Conservation (phyloP, 2,888 invertebrate genomes). For the Nineta flava region DNA sequence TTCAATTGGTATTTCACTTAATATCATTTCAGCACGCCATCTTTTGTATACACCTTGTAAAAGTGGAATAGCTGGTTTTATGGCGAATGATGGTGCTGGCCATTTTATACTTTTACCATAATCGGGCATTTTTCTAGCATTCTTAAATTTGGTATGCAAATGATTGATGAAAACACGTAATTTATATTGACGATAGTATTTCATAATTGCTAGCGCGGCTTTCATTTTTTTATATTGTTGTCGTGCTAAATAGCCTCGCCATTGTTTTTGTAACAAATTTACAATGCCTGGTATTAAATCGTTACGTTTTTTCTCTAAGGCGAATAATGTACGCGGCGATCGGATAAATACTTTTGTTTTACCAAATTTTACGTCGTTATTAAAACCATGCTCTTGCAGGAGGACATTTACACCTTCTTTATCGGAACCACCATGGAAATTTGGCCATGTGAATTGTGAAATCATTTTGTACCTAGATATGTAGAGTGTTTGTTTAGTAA, state of each 20-base stretch:
- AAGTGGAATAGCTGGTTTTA: slow-evolving; percentile 38
- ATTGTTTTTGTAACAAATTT: slow-evolving; percentile 86
- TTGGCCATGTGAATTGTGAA: slow-evolving; percentile 92
- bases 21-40: slow-evolving; percentile 79
- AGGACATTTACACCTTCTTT: slow-evolving; percentile 75
- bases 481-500: too few relatives aligned
- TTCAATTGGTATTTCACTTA: slow-evolving; percentile 59
- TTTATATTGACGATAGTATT: slow-evolving; percentile 66
- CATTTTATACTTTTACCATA: slow-evolving; percentile 65
- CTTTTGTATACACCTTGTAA: slow-evolving; percentile 49
- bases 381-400: slow-evolving; percentile 60
- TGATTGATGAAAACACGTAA: slow-evolving; percentile 51
- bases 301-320: slow-evolving; percentile 72
- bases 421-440: slow-evolving; percentile 62
- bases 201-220: slow-evolving; percentile 69
- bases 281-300: slow-evolving; percentile 83
- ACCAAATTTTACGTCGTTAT: slow-evolving; percentile 81
- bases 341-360: slow-evolving; percentile 92
- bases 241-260: slow-evolving; percentile 56
- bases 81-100: slow-evolving; percentile 58
- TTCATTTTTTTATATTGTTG: slow-evolving; percentile 68
- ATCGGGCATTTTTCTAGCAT: slow-evolving; percentile 49
- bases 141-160: slow-evolving; percentile 44
- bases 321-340: slow-evolving; percentile 80
- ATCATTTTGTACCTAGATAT: slow-evolving; percentile 86